Conservation (phyloP, 2,888 invertebrate species). For the Petrophora chlorosata region DNA sequence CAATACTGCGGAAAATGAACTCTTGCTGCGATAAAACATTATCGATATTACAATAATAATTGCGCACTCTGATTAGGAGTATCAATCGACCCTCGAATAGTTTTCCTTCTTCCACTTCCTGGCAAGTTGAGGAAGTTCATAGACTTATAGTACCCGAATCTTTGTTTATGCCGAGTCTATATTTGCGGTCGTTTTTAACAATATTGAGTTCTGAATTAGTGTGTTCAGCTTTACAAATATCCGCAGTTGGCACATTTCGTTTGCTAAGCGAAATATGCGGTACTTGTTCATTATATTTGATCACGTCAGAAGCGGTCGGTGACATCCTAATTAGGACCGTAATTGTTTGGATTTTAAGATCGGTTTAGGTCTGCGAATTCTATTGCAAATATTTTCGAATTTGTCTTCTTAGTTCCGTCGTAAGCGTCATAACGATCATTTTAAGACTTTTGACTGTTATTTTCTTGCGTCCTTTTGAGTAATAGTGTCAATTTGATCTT, state of each 20-base stretch:
- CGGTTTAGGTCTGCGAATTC: not conserved
- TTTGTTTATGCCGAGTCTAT: not conserved
- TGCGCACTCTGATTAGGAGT: slow-evolving; percentile 2
- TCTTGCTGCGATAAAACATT: not conserved
- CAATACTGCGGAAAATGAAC: slow-evolving; percentile 4
- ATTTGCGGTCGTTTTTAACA: slow-evolving; percentile 12
- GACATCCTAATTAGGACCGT: slow-evolving; percentile 7
- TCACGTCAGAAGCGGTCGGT: not conserved
- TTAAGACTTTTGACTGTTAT: too few relatives aligned
- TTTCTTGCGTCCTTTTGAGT: too few relatives aligned
- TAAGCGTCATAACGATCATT: not conserved
- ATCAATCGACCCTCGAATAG: slow-evolving; percentile 9
- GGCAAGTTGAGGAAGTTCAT: not conserved
- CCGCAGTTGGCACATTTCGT: slow-evolving; percentile 28
- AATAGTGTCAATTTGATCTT: too few relatives aligned
- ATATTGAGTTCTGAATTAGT: slow-evolving; percentile 20
- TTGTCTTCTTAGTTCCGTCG: not conserved
- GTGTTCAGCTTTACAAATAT: slow-evolving; percentile 29
- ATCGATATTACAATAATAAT: slow-evolving; percentile 12
- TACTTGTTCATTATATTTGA: slow-evolving; percentile 9
- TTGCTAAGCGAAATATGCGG: slow-evolving; percentile 15
- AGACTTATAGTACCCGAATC: not conserved
- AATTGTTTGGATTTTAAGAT: not conserved
- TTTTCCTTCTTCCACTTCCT: slow-evolving; percentile 26
- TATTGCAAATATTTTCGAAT: not conserved